phyloP scores from a whole-genome alignment of 2,113 vertebrate genomes.

The Poeciliopsis retropinna region DNA sequence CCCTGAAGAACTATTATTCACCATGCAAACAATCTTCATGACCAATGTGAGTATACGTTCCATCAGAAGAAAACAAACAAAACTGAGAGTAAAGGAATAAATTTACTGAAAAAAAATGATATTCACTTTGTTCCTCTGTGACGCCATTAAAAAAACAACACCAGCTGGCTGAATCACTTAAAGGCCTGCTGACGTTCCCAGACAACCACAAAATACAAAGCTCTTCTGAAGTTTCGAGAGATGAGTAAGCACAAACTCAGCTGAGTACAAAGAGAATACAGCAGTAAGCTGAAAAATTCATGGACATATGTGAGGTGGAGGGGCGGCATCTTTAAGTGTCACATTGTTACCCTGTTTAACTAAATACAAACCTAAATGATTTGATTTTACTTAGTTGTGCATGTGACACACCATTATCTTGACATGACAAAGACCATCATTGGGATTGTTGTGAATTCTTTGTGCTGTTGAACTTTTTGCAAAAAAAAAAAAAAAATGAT shows the following conservation, averaged over 20 bases:
- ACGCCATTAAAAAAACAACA: conserved; percentile 28
- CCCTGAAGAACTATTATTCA: no score
- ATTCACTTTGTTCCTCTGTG: conserved; percentile 47
- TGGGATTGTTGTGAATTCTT: no score
- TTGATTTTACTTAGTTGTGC: no score
- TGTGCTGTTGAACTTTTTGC: no score
- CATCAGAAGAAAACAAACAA: conserved; percentile 15
- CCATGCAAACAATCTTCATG: conserved; percentile 19
- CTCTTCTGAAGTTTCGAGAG: conserved; percentile 31
- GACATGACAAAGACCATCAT: no score
- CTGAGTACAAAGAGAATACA: conserved; percentile 35
- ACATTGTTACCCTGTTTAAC: neutral
- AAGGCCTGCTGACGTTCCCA: conserved; percentile 43
- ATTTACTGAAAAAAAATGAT: conserved; percentile 50
- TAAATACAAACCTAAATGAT: neutral
- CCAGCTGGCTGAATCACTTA: conserved; percentile 51
- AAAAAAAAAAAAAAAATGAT: no score
- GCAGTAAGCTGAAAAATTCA: conserved; percentile 39
- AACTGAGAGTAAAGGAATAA: conserved; percentile 29
- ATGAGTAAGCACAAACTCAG: conserved; percentile 46
- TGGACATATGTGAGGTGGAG: conserved; percentile 33
- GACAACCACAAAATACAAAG: conserved; percentile 43
- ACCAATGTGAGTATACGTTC: conserved; percentile 43
- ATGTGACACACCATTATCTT: no score
- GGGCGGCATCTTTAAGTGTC: conserved; percentile 9